Evolutionary conservation across 2,797 vertebrate species (phyloP).

Genomic region (Oceanodroma leucorhoa): DNA sequence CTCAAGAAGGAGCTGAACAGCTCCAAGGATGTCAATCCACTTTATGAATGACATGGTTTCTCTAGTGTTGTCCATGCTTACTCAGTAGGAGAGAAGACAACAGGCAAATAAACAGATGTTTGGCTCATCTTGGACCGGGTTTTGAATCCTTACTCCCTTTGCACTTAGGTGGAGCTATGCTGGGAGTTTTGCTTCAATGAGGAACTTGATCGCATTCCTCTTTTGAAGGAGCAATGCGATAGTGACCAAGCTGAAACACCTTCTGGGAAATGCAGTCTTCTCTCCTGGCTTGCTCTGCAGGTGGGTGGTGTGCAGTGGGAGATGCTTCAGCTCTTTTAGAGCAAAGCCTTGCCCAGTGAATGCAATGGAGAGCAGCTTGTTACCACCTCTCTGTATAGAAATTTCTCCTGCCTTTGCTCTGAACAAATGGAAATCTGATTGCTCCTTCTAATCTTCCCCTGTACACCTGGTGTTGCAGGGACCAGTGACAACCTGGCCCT

Average conservation of each 20-base stretch:
- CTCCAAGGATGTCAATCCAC: constrained; percentile 10
- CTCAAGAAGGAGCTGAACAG: constrained; percentile 16
- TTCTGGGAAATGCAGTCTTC: neutral
- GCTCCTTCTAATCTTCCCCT: neutral
- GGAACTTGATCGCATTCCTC: neutral
- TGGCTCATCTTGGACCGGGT: neutral
- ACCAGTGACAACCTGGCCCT: constrained; percentile 3
- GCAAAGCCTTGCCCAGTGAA: neutral
- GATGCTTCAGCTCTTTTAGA: neutral
- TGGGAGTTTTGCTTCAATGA: neutral
- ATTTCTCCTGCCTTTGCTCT: neutral
- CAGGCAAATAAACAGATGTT: neutral
- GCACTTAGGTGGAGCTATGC: neutral
- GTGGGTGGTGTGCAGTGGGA: neutral
- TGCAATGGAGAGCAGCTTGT: neutral
- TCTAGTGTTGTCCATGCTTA: neutral
- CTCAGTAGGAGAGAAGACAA: neutral
- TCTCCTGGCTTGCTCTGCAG: neutral
- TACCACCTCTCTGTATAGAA: neutral
- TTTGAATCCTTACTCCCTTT: neutral
- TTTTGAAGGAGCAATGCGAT: neutral
- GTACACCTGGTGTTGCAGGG: neutral
- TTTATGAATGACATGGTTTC: neutral
- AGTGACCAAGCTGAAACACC: neutral
- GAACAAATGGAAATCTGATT: neutral